phyloP scores from a whole-genome alignment of 2,113 vertebrate species.

The Sclerurus mexicanus region DNA sequence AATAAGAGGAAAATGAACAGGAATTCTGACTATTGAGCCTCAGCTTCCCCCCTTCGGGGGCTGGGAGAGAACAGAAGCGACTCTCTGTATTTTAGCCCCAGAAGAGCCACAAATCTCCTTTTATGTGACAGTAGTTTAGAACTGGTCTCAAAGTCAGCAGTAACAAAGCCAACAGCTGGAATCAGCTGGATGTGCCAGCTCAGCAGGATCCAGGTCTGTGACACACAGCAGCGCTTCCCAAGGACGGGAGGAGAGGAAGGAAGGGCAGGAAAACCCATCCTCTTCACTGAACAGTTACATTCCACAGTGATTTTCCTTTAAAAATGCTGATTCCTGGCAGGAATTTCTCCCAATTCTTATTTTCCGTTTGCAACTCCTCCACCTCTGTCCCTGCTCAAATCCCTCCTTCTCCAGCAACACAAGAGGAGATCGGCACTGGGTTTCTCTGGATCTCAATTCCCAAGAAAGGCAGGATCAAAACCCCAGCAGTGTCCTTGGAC shows the following conservation, averaged over 20 bases:
- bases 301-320: background rate
- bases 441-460: background rate
- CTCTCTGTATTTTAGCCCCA: background rate
- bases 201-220: constrained; percentile 30
- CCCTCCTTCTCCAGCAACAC: background rate
- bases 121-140: background rate
- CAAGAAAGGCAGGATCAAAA: background rate
- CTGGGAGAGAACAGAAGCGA: background rate
- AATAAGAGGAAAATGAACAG: background rate
- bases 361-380: background rate
- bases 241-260: constrained; percentile 10
- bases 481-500: background rate
- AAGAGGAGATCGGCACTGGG: background rate
- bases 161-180: background rate
- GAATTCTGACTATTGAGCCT: background rate
- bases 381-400: background rate
- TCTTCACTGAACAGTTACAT: background rate
- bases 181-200: constrained; percentile 15
- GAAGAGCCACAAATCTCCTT: background rate
- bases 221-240: background rate
- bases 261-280: constrained; percentile 37
- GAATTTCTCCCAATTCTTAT: background rate
- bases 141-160: background rate
- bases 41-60: background rate
- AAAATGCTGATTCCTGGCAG: background rate